Evolutionary conservation across 2,888 invertebrate species (phyloP).

Genomic region (Andrena bucephala): DNA sequence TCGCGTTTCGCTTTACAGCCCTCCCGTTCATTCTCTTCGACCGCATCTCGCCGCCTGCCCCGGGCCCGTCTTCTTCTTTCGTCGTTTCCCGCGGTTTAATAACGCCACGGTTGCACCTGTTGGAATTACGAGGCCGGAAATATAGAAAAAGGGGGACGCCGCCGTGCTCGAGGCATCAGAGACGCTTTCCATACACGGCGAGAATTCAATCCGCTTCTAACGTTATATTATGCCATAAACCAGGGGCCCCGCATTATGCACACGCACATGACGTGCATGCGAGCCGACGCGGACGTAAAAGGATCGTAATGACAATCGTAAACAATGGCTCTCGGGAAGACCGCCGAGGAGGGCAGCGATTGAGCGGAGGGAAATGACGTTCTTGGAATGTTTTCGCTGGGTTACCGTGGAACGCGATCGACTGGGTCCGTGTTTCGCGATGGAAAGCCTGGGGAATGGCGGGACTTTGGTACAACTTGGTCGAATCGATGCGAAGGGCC

Average conservation of each 20-base stretch:
- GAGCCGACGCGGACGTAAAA: conserved; percentile 37
- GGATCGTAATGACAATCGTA: conserved; percentile 48
- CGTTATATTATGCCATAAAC: conserved; percentile 69
- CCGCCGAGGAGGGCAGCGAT: conserved; percentile 33
- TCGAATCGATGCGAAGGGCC: too few species aligned
- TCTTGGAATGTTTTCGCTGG: neutral
- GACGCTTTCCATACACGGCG: conserved; percentile 64
- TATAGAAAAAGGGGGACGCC: conserved; percentile 45
- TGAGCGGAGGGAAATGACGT: conserved; percentile 23
- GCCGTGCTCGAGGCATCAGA: conserved; percentile 40
- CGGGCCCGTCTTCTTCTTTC: neutral
- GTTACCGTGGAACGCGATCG: neutral
- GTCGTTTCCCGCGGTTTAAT: conserved; percentile 45
- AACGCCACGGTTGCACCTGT: conserved; percentile 52
- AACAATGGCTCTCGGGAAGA: conserved; percentile 53
- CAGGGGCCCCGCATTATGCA: conserved; percentile 53
- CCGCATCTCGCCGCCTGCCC: neutral
- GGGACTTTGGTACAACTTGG: conserved; percentile 2
- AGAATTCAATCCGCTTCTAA: conserved; percentile 65
- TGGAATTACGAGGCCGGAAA: conserved; percentile 55
- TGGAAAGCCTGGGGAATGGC: neutral
- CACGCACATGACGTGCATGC: conserved; percentile 61
- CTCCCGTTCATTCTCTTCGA: neutral
- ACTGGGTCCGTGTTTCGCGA: neutral
- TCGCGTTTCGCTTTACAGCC: neutral